Conservation (phyloP, 1,140 invertebrate species). For the Tetraneura akinire region DNA sequence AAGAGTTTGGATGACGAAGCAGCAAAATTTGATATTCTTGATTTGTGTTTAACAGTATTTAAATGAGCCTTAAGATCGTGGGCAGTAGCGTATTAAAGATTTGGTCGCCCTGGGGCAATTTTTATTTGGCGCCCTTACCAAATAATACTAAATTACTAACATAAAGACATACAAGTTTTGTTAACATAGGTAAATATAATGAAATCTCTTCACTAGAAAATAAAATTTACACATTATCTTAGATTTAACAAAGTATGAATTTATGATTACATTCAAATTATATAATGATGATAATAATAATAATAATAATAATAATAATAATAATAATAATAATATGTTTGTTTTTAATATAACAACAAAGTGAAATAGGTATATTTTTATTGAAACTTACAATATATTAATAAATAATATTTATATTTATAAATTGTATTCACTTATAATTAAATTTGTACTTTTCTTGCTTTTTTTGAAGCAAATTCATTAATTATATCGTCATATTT, state of each 20-base stretch:
- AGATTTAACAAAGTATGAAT: too few relatives aligned
- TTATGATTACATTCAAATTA: too few relatives aligned
- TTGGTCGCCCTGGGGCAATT: background rate
- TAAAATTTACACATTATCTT: too few relatives aligned
- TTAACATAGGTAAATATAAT: background rate
- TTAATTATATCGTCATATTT: background rate
- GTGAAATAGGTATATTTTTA: too few relatives aligned
- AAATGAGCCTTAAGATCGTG: background rate
- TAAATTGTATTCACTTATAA: background rate
- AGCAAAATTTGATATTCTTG: background rate
- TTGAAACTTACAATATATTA: too few relatives aligned
- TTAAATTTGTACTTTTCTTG: background rate
- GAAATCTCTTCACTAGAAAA: too few relatives aligned
- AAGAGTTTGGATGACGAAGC: background rate
- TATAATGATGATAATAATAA: too few relatives aligned
- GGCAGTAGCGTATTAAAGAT: background rate
- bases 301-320: too few relatives aligned
- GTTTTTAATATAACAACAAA: too few relatives aligned
- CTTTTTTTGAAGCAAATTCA: conserved; percentile 4
- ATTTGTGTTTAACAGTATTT: background rate
- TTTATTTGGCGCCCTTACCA: background rate
- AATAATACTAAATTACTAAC: background rate
- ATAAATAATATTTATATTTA: background rate
- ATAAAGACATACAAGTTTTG: background rate
- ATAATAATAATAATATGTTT: too few relatives aligned